Base-by-base conservation (phyloP, 2,888 invertebrate genomes). In the Conops quadrifasciatus region DNA sequence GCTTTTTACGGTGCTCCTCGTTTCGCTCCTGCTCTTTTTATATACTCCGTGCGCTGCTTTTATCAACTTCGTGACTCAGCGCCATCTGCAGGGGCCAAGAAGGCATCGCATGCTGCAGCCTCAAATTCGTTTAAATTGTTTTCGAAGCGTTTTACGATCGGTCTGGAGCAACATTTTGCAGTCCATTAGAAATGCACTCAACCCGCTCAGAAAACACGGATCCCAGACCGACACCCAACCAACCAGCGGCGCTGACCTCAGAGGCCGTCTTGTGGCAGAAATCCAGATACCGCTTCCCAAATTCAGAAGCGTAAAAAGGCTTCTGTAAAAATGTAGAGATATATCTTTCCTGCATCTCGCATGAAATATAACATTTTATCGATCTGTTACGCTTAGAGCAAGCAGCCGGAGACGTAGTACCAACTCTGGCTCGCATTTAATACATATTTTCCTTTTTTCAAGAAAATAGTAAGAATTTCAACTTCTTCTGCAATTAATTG, bases 71-170 rank as follows among this genome's bases (percentile, higher is more conserved):
- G 53, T 65, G 65, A 51, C 65, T 53, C 19, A 15, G 30, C 53
- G 28, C 19, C 19, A 65, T 53, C 36, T 65, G 51, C 65, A 51
- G 1, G 5, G 16, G 28, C 58, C 19, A 58, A 15, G 24, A 28
- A 58, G 58, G 43, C 43, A 21, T 45, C 26, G 45, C 45, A 15
- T 63, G 45, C 43, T 19, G 7, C 62, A 47, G n/a, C 43, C 43
- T 45, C 21, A 56, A 67, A 58, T 58, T 56, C 26, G 36, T 67
- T 36, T 56, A 56, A 67, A 67, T 56, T 67, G 66, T 58, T 56
- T 67, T 36, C 53, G 24, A 56, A 67, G 19, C 66, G 56, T 67
- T 67, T 67, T 65, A 65, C 21, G 43, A n/a, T 1, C 49, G 26
- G 7, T 47, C 49, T 45, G 63, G 19, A 64, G 9, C 30, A 53